A percentile compares a stretch with the other conserved stretches of the same genome.
Conservation (phyloP, 2,113 vertebrate species). For the Oryzias javanicus region DNA sequence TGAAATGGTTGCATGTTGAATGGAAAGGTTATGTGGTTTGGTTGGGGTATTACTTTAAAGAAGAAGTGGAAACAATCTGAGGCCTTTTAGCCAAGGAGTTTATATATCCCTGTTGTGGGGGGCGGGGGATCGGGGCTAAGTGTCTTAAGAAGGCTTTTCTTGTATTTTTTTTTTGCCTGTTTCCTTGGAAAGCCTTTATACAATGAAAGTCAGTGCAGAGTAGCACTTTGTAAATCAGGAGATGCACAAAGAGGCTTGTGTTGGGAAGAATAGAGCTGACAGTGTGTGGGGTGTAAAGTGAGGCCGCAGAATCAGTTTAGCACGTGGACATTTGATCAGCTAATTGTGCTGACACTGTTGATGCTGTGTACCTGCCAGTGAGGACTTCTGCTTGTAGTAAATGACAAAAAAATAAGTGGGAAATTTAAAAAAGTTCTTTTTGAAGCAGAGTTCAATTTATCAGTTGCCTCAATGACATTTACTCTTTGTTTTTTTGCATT, state of each 20-base stretch:
- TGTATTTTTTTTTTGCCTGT: conserved; percentile 38
- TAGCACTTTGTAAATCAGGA: conserved; percentile 80
- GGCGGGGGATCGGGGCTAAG: conserved; percentile 72
- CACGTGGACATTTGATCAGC: conserved; percentile 46
- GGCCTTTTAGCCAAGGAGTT: too few relatives aligned
- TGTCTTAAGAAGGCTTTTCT: conserved; percentile 71
- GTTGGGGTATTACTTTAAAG: conserved; percentile 74
- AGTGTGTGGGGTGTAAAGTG: conserved; percentile 45
- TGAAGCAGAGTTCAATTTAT: too few relatives aligned
- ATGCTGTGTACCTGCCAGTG: background rate
- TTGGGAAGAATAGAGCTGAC: conserved; percentile 39
- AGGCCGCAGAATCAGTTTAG: conserved; percentile 55
- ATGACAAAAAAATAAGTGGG: too few relatives aligned
- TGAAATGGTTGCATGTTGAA: conserved; percentile 65
- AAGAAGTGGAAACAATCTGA: conserved; percentile 84
- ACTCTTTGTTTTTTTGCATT: too few relatives aligned
- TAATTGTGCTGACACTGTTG: conserved; percentile 23
- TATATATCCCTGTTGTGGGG: conserved; percentile 53
- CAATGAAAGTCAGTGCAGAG: conserved; percentile 73
- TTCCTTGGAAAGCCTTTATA: conserved; percentile 59
- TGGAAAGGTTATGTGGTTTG: conserved; percentile 75
- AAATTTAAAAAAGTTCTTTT: too few relatives aligned
- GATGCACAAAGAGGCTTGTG: conserved; percentile 61
- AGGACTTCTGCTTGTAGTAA: too few relatives aligned
- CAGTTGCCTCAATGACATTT: too few relatives aligned